Evolutionary conservation across 2,888 invertebrate genomes (phyloP).

Genomic region (Adelphocoris suturalis): DNA sequence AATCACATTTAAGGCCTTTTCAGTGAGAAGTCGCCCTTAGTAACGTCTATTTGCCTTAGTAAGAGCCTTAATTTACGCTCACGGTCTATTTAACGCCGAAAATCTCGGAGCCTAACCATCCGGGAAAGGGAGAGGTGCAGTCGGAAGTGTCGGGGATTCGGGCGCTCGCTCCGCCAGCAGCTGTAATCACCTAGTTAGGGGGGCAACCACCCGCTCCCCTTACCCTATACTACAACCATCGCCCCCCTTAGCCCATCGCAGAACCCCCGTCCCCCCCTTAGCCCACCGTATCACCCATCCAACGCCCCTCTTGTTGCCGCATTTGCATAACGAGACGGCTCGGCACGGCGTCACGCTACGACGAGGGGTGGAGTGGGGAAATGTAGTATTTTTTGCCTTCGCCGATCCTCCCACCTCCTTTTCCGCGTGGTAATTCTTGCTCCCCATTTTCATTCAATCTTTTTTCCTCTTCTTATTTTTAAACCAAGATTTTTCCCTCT

Average conservation of each 20-base stretch:
- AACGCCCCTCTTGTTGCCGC: conserved; percentile 5
- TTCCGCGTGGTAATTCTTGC: not conserved
- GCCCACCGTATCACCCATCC: not conserved
- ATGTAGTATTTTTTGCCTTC: conserved; percentile 17
- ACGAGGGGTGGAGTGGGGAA: not conserved
- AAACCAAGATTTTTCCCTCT: not conserved
- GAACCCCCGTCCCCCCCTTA: too few species aligned
- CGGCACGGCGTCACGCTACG: not conserved
- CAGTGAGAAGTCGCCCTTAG: too few species aligned
- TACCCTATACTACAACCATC: not conserved
- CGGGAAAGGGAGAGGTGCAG: not conserved
- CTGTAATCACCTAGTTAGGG: conserved; percentile 53
- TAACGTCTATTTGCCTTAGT: too few species aligned
- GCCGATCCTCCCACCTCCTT: not conserved
- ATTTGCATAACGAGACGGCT: conserved; percentile 47
- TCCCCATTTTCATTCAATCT: not conserved
- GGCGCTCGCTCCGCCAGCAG: not conserved
- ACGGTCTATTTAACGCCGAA: too few species aligned
- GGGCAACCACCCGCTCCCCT: not conserved
- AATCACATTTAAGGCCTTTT: too few species aligned
- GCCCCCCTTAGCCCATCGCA: not conserved
- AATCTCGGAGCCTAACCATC: too few species aligned
- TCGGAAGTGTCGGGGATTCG: conserved; percentile 22
- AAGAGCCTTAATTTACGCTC: too few species aligned
- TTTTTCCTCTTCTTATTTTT: not conserved